Conservation (phyloP, 1,140 invertebrate species). For the Papilio glaucus region DNA sequence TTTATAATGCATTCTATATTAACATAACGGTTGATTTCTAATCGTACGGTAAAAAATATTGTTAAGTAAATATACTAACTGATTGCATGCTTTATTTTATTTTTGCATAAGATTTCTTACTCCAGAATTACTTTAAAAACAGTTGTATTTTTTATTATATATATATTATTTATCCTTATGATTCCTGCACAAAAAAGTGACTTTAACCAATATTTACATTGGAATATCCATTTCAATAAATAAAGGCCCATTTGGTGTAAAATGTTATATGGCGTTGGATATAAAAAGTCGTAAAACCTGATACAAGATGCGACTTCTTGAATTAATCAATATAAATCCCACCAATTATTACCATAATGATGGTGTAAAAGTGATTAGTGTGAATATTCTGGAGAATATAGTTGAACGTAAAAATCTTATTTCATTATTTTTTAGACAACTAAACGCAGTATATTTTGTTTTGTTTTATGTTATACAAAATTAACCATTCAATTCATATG, state of each 20-base stretch:
- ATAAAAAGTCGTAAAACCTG: not conserved
- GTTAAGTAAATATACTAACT: no score
- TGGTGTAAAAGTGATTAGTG: not conserved
- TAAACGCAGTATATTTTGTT: no score
- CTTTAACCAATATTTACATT: conserved; percentile 8
- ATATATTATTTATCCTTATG: no score
- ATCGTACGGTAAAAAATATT: not conserved
- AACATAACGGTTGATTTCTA: not conserved
- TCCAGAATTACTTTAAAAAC: not conserved
- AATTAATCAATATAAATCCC: not conserved
- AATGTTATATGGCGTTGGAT: conserved; percentile 6
- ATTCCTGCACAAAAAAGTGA: not conserved
- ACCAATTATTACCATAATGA: conserved; percentile 9
- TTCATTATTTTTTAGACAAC: no score
- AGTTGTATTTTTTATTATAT: not conserved
- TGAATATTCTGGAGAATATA: no score
- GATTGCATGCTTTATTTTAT: no score
- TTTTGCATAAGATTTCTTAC: no score
- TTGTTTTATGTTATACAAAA: no score
- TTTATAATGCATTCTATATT: conserved; percentile 19
- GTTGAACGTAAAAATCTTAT: no score
- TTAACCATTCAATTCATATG: not conserved
- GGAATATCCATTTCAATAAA: conserved; percentile 7
- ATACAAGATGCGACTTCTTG: not conserved
- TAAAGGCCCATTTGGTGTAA: not conserved